These are phyloP conservation scores for Ranitomeya imitator DNA, from an alignment of 2,113 vertebrate species.

Conservation along the genomic window DNA sequence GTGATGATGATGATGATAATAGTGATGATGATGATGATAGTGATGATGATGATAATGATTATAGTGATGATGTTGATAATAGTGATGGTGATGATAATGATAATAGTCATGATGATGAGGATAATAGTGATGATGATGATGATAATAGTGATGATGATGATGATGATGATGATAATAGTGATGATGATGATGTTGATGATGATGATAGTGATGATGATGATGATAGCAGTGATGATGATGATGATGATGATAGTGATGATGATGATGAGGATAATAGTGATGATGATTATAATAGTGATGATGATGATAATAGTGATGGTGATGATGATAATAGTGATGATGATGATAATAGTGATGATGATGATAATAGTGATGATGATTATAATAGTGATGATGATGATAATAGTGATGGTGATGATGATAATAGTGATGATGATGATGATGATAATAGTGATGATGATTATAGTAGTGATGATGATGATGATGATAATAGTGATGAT, in stretches of 20 bases:
- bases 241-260: not conserved
- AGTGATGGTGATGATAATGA: too few species aligned
- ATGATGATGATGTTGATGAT: not conserved
- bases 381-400: too few species aligned
- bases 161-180: not conserved
- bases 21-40: not conserved
- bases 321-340: not conserved
- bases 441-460: too few species aligned
- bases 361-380: not conserved
- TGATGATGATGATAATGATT: not conserved
- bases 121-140: not conserved
- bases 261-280: not conserved
- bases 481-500: too few species aligned
- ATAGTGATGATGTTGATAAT: not conserved
- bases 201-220: not conserved
- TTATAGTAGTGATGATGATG: too few species aligned
- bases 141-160: not conserved
- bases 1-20: too few species aligned
- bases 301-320: not conserved
- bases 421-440: too few species aligned
- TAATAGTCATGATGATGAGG: not conserved
- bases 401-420: too few species aligned
- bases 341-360: not conserved
- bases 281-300: not conserved
- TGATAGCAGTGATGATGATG: not conserved